phyloP scores from a whole-genome alignment of 2,888 invertebrate genomes.

The Magallana nippona region DNA sequence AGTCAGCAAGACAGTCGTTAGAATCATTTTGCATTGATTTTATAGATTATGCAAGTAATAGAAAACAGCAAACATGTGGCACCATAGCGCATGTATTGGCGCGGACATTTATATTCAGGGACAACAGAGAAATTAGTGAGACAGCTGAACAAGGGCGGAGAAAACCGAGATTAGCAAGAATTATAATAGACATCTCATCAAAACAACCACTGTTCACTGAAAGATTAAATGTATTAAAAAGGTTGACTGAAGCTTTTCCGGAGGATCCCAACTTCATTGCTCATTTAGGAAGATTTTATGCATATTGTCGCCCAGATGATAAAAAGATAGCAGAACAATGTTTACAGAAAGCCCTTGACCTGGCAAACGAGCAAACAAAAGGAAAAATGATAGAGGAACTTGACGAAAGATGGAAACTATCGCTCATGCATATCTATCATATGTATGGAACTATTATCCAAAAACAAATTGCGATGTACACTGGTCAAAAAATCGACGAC shows the following conservation, averaged over 20 bases:
- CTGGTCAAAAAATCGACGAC: conserved; percentile 40
- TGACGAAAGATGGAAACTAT: conserved; percentile 47
- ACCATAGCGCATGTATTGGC: conserved; percentile 44
- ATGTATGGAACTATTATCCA: conserved; percentile 58
- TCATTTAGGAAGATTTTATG: conserved; percentile 63
- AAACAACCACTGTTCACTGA: conserved; percentile 50
- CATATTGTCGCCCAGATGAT: conserved; percentile 59
- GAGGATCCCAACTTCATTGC: conserved; percentile 59
- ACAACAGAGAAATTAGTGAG: conserved; percentile 55
- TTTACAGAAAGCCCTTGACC: conserved; percentile 53
- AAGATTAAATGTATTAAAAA: conserved; percentile 49
- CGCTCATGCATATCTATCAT: conserved; percentile 58
- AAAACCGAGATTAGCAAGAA: conserved; percentile 53
- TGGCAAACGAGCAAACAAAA: conserved; percentile 49
- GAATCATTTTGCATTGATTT: conserved; percentile 49
- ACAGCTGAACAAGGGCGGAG: conserved; percentile 49
- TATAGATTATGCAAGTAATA: conserved; percentile 48
- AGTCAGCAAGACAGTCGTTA: conserved; percentile 38
- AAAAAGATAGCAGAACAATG: conserved; percentile 56
- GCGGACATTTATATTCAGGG: conserved; percentile 58
- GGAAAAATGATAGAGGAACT: conserved; percentile 47
- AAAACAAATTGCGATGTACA: conserved; percentile 45
- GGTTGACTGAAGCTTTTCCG: conserved; percentile 56
- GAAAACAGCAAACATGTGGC: conserved; percentile 25
- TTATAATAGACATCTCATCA: conserved; percentile 49